Percentiles rank a stretch among this genome's conserved stretches.
These are phyloP conservation scores for Metridium senile DNA, from an alignment of 92 coral and sea anemone genomes.

Conservation along the genomic window DNA sequence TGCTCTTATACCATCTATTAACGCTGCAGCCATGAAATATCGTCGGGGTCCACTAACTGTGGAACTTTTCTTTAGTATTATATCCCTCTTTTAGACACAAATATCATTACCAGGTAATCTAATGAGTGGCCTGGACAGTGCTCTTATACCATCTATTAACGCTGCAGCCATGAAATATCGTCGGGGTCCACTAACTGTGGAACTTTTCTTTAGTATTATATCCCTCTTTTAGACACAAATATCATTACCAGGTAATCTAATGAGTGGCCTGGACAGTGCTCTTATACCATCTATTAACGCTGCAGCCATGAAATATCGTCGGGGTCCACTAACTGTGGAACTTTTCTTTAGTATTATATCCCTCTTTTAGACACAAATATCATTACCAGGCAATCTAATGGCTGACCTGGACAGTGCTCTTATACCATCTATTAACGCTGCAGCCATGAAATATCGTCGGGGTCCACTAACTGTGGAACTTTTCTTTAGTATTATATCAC, in stretches of 20 bases:
- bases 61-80: slow-evolving; percentile 63
- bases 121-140: background rate
- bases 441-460: slow-evolving; percentile 68
- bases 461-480: slow-evolving; percentile 68
- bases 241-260: background rate
- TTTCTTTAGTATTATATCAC: slow-evolving; percentile 44
- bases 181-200: slow-evolving; percentile 64
- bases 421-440: slow-evolving; percentile 82
- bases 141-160: slow-evolving; percentile 83
- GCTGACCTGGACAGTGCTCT: background rate
- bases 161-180: slow-evolving; percentile 75
- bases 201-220: slow-evolving; percentile 53
- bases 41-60: slow-evolving; percentile 64
- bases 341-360: slow-evolving; percentile 47
- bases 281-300: slow-evolving; percentile 80
- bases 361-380: background rate
- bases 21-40: slow-evolving; percentile 74
- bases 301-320: slow-evolving; percentile 73
- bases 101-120: background rate
- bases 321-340: slow-evolving; percentile 66
- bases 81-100: background rate
- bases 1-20: slow-evolving; percentile 83
- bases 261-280: background rate
- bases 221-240: background rate
- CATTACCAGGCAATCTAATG: background rate